Base-by-base conservation (phyloP, 1,140 invertebrate genomes). In the Pseudoatta argentina region DNA sequence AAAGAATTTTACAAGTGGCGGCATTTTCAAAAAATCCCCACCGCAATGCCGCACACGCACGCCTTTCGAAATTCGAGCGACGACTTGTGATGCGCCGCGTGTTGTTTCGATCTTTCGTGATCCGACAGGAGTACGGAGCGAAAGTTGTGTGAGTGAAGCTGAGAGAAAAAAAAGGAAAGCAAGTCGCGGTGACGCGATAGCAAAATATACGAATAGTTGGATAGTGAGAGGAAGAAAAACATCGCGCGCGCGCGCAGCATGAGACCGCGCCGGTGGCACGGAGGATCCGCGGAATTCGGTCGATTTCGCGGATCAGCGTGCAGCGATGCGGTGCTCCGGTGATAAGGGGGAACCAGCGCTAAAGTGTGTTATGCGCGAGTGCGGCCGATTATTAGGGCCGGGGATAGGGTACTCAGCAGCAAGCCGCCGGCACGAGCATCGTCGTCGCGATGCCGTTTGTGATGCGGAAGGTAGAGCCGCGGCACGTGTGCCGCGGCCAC, bases 391-490 rank as follows among this genome's bases (percentile, higher is more conserved):
- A 10, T 67, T 12, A 10, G 18, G 24, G 24, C 24, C 24, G 24
- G 24, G 55, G 24, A 8, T 5, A 16, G 39, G 14, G 0, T 79
- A 59, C 12, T 78, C 57, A 61, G 21, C 76, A 78, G 44, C 53
- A 76, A 73, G 73, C 81, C 85, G 73, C 51, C 30, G 77, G 57
- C 72, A 21, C 14, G 3, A 30, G 0, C 4, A 30, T 30, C 44
- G 18, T n/a, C 53, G 16, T 44, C 53, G 69, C 16, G 73, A 95
- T 96, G 95, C 95, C 95, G 88, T 95, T 95, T 91, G 93, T 95
- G 71, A 87, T 94, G 67, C 91, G 95, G 66, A 95, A 94, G 82
- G 89, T 95, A 86, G 93, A 95, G 86, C 95, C 95, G 89, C 93
- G 93, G 71, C 94, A 93, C 87, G 55, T 96, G 91, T 94, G 95